These are phyloP conservation scores for Kradibia gibbosae DNA, from an alignment of 1,140 invertebrate species.

Conservation along the genomic window DNA sequence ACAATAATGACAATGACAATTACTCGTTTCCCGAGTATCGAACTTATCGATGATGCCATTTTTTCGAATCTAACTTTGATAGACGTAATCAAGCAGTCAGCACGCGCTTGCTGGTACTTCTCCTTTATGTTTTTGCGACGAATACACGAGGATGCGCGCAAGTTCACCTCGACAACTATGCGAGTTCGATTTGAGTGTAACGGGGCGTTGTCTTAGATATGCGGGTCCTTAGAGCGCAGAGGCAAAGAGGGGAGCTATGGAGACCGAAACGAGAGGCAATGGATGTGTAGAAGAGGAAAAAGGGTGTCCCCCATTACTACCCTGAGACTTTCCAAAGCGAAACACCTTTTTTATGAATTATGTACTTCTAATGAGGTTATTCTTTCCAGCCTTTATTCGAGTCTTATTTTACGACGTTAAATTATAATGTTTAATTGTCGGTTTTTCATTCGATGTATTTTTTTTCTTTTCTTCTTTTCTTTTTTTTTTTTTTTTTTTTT, in stretches of 20 bases:
- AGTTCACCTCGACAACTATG: slow-evolving; percentile 59
- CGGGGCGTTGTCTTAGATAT: slow-evolving; percentile 71
- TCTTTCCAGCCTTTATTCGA: too few species aligned
- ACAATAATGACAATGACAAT: too few species aligned
- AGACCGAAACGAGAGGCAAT: slow-evolving; percentile 26
- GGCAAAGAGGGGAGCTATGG: slow-evolving; percentile 51
- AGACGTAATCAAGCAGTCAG: not conserved
- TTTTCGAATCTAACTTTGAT: not conserved
- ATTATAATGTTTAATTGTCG: too few species aligned
- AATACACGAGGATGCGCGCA: slow-evolving; percentile 59
- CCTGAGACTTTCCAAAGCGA: not conserved
- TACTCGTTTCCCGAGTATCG: too few species aligned
- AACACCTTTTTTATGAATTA: too few species aligned
- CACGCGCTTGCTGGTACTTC: slow-evolving; percentile 2
- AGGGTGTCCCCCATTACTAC: not conserved
- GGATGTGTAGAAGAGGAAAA: slow-evolving; percentile 16
- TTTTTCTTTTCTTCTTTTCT: too few species aligned
- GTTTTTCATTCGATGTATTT: too few species aligned
- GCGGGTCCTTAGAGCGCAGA: slow-evolving; percentile 66
- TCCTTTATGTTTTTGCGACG: slow-evolving; percentile 47
- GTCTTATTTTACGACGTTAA: too few species aligned
- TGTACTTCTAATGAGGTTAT: too few species aligned
- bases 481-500: too few species aligned
- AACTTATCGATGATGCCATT: too few species aligned
- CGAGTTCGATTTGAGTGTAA: slow-evolving; percentile 68